Conservation (phyloP, 2,113 vertebrate species). For the Calyptommatus sinebrachiatus region DNA sequence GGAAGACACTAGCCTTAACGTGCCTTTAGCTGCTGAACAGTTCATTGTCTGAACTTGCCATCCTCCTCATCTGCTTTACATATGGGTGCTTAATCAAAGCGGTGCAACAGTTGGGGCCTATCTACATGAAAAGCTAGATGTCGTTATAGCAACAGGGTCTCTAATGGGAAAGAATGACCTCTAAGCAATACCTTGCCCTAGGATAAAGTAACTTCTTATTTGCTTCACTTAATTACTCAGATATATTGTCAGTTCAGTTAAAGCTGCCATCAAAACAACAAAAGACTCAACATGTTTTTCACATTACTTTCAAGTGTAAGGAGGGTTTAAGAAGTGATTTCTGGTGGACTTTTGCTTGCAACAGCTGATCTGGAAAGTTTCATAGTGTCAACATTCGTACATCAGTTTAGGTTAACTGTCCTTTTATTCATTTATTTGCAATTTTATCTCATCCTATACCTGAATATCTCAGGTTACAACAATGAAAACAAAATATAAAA, state of each 20-base stretch:
- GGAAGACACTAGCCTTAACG: not conserved
- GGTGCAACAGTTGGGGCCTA: not conserved
- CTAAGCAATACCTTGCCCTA: not conserved
- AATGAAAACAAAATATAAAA: no score
- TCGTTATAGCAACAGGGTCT: not conserved
- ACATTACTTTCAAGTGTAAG: not conserved
- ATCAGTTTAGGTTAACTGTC: not conserved
- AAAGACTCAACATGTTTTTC: not conserved
- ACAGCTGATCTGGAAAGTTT: not conserved
- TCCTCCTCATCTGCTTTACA: slow-evolving; percentile 5
- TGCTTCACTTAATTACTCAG: not conserved
- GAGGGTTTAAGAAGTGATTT: not conserved
- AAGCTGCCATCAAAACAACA: not conserved
- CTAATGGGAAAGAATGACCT: not conserved
- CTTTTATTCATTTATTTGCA: no score
- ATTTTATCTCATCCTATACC: no score
- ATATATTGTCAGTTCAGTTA: not conserved
- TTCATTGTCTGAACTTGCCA: slow-evolving; percentile 3
- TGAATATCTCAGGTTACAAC: no score
- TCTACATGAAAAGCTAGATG: not conserved
- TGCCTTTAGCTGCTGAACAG: not conserved
- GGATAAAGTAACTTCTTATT: not conserved
- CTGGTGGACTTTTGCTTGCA: not conserved
- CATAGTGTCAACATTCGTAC: not conserved
- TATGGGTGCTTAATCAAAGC: not conserved